Percentiles rank a stretch among this genome's conserved stretches.
Evolutionary conservation across 1,140 invertebrate species (phyloP).

Genomic region (Trichonephila inaurata): DNA sequence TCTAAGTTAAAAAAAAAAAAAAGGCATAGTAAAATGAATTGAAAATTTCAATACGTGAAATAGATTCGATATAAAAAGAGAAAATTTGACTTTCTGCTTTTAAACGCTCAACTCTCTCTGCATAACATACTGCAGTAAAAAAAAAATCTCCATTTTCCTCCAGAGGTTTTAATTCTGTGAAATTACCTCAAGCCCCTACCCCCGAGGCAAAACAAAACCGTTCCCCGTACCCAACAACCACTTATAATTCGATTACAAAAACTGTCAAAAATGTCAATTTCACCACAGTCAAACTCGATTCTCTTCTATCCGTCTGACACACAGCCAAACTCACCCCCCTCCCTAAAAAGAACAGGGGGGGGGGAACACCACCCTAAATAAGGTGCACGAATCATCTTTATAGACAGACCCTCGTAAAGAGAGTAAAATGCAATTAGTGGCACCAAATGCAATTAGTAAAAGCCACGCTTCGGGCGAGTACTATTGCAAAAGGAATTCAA

Average conservation of each 20-base stretch:
- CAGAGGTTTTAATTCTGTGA: background rate
- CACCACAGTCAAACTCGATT: constrained; percentile 22
- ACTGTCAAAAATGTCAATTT: constrained; percentile 62
- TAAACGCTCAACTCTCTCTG: background rate
- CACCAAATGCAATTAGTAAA: constrained; percentile 40
- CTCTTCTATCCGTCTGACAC: background rate
- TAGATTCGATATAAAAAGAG: background rate
- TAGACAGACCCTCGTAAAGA: background rate
- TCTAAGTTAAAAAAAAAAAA: no score
- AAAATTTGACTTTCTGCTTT: background rate
- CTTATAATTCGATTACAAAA: constrained; percentile 47
- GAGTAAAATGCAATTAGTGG: constrained; percentile 54
- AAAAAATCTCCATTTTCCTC: background rate
- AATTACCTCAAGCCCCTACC: background rate
- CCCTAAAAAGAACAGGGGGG: no score
- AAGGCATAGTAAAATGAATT: no score
- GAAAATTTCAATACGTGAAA: no score
- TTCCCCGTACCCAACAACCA: background rate
- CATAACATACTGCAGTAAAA: no score
- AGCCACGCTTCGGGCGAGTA: constrained; percentile 43
- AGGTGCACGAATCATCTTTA: background rate
- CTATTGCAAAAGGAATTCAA: constrained; percentile 23
- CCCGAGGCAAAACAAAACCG: background rate
- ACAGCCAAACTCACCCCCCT: background rate
- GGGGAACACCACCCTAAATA: background rate